These are phyloP conservation scores for Allophyes oxyacanthae DNA, from an alignment of 2,888 invertebrate genomes.

Conservation along the genomic window DNA sequence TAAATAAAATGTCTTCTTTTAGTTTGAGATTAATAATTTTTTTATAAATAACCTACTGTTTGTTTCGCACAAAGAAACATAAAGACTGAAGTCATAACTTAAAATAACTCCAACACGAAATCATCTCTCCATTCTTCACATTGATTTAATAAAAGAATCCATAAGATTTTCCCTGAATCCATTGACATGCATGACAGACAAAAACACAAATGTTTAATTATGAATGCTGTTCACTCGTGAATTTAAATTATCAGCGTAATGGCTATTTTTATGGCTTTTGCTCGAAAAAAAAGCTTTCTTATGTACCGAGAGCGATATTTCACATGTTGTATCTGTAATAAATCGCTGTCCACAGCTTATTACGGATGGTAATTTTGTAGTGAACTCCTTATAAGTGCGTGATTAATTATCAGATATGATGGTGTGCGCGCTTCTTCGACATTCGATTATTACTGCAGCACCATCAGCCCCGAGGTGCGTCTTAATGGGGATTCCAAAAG, in stretches of 20 bases:
- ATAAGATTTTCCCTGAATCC: conserved; percentile 22
- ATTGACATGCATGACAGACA: conserved; percentile 24
- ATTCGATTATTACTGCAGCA: conserved; percentile 68
- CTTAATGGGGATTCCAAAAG: conserved; percentile 62
- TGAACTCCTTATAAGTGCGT: conserved; percentile 71
- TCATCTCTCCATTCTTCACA: conserved; percentile 25
- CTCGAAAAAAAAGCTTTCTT: conserved; percentile 43
- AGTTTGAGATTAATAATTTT: background rate
- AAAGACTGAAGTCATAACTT: conserved; percentile 12
- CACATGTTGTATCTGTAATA: conserved; percentile 63
- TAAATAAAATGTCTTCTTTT: background rate
- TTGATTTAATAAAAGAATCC: conserved; percentile 26
- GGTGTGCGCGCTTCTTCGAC: conserved; percentile 67
- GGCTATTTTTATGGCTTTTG: conserved; percentile 52
- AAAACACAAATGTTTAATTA: conserved; percentile 45
- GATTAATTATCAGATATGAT: conserved; percentile 79
- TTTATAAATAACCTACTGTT: background rate
- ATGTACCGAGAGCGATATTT: conserved; percentile 40
- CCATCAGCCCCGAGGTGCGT: conserved; percentile 58
- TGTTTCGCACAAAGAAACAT: conserved; percentile 8
- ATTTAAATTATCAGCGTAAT: conserved; percentile 40
- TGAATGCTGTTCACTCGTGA: conserved; percentile 29
- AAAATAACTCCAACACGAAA: conserved; percentile 4
- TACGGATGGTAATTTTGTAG: conserved; percentile 71
- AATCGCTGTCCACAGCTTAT: conserved; percentile 72